Percentiles rank a stretch among this genome's conserved stretches.
phyloP scores from a whole-genome alignment of 1,140 invertebrate species.

The Melipona quadrifasciata region DNA sequence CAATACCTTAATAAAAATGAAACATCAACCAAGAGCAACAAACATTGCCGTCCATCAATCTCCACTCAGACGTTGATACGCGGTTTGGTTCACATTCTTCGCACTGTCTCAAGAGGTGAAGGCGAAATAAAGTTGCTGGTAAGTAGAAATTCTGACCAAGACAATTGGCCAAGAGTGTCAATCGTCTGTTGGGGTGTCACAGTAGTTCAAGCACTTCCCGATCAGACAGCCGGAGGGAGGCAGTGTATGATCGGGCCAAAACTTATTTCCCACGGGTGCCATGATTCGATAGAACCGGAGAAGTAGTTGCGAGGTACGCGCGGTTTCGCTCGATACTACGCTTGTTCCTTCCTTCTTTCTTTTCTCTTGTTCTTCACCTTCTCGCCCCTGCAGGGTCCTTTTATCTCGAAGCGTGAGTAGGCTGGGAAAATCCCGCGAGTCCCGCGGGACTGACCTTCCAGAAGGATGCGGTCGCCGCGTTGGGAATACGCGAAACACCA shows the following conservation, averaged over 20 bases:
- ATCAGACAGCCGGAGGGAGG: slow-evolving; percentile 49
- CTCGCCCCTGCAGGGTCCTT: slow-evolving; percentile 11
- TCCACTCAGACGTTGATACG: not conserved
- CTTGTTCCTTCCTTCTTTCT: slow-evolving; percentile 38
- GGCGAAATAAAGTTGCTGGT: slow-evolving; percentile 5
- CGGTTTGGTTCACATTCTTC: not conserved
- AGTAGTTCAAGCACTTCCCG: slow-evolving; percentile 57
- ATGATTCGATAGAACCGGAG: slow-evolving; percentile 77
- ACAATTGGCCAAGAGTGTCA: slow-evolving; percentile 14
- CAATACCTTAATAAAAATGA: not conserved
- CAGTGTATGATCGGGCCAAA: slow-evolving; percentile 74
- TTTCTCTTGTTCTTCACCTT: not conserved
- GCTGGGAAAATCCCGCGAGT: slow-evolving; percentile 64
- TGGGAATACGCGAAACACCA: slow-evolving; percentile 3
- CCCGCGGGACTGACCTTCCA: slow-evolving; percentile 67
- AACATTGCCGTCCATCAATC: not conserved
- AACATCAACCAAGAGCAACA: not conserved
- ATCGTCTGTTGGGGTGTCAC: slow-evolving; percentile 13
- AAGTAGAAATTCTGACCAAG: slow-evolving; percentile 11
- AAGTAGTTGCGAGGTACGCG: slow-evolving; percentile 52
- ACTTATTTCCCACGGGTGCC: slow-evolving; percentile 78
- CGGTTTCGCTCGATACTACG: slow-evolving; percentile 25
- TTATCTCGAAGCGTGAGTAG: slow-evolving; percentile 26
- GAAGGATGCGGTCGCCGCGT: slow-evolving; percentile 12
- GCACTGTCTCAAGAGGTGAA: not conserved